phyloP scores from a whole-genome alignment of 2,113 vertebrate genomes.

The Rhagologus leucostigma region DNA sequence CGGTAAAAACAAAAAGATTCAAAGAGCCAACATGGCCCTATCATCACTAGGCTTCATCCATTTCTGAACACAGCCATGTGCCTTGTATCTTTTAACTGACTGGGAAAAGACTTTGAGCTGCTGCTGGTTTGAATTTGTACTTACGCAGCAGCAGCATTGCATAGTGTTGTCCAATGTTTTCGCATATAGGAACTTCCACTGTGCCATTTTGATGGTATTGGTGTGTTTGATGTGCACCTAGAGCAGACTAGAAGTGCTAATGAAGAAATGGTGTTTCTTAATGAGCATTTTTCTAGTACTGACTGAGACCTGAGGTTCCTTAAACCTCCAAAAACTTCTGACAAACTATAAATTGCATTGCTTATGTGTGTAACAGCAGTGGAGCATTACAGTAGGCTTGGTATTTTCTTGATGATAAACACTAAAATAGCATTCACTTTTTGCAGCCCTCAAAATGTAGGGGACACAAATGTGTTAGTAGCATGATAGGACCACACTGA shows the following conservation, averaged over 20 bases:
- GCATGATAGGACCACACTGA: neutral
- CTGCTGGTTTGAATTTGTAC: neutral
- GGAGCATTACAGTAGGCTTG: neutral
- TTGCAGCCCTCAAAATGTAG: neutral
- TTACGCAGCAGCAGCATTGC: neutral
- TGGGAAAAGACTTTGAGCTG: neutral
- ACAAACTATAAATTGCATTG: neutral
- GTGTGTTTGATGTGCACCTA: neutral
- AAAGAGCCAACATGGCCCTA: neutral
- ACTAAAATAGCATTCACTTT: neutral
- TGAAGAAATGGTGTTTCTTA: neutral
- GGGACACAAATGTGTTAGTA: accelerated
- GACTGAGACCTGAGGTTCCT: neutral
- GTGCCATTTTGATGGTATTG: neutral
- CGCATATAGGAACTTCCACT: neutral
- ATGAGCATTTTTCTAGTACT: neutral
- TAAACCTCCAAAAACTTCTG: neutral
- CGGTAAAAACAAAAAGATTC: neutral
- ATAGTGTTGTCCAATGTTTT: neutral
- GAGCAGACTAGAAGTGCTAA: neutral
- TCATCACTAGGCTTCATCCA: neutral
- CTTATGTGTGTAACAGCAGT: neutral
- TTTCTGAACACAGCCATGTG: neutral
- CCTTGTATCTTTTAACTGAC: neutral
- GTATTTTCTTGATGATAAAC: neutral